Conservation (phyloP, 1,140 invertebrate species). For the Zaprionus davidi region DNA sequence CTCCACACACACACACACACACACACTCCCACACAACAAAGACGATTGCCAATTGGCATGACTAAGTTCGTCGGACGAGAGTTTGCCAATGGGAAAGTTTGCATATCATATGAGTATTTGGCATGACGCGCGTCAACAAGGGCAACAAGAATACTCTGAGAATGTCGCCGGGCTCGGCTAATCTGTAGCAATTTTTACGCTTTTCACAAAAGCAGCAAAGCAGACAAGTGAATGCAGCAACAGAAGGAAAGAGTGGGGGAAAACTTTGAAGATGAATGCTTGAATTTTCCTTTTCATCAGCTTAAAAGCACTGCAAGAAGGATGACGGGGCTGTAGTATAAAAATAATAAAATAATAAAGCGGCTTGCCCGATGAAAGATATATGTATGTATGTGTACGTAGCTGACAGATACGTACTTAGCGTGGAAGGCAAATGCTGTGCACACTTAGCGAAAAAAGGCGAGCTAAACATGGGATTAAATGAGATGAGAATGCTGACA, state of each 20-base stretch:
- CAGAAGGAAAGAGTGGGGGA: not conserved
- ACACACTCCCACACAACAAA: conserved; percentile 2
- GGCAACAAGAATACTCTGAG: conserved; percentile 21
- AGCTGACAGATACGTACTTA: conserved; percentile 57
- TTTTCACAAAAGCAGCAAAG: conserved; percentile 47
- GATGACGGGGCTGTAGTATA: conserved; percentile 33
- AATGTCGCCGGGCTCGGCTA: conserved; percentile 55
- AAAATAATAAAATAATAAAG: conserved; percentile 56
- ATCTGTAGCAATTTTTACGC: conserved; percentile 64
- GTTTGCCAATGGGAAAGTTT: conserved; percentile 8
- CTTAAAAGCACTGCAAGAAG: conserved; percentile 57
- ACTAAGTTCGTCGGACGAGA: conserved; percentile 10
- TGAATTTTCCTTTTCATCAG: conserved; percentile 70
- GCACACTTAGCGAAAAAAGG: not conserved
- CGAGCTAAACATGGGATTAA: no score
- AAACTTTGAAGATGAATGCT: conserved; percentile 50
- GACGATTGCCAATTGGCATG: conserved; percentile 19
- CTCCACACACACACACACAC: not conserved
- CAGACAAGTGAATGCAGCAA: conserved; percentile 26
- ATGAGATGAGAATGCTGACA: no score
- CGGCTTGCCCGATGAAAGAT: conserved; percentile 15
- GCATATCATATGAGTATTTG: conserved; percentile 45
- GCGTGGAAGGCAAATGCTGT: not conserved
- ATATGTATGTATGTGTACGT: conserved; percentile 18
- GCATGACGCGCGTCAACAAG: conserved; percentile 26